A percentile compares a stretch with the other conserved stretches of the same genome.
Evolutionary conservation across 2,888 invertebrate genomes (phyloP).

Genomic region (Sesia bembeciformis): DNA sequence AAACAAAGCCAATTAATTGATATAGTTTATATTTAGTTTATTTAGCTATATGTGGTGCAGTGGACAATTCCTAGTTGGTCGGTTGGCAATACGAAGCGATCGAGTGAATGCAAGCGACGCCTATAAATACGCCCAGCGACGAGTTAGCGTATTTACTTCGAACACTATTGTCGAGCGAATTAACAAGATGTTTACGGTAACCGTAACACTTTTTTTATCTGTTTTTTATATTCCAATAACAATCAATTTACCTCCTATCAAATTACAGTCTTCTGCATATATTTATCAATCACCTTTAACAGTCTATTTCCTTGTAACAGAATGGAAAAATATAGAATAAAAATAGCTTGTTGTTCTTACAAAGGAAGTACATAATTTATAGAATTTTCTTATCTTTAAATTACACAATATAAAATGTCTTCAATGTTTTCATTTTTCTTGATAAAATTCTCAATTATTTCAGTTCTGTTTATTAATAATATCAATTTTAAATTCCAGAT

Average conservation of each 20-base stretch:
- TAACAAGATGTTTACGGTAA: constrained; percentile 48
- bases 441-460: neutral
- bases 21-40: too few relatives aligned
- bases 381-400: neutral
- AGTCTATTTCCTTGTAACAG: too few relatives aligned
- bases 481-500: constrained; percentile 7
- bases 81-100: constrained; percentile 36
- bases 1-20: too few relatives aligned
- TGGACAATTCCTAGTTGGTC: constrained; percentile 16
- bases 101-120: constrained; percentile 46
- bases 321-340: too few relatives aligned
- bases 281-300: too few relatives aligned
- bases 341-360: neutral
- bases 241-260: neutral
- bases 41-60: constrained; percentile 3
- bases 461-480: too few relatives aligned
- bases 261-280: too few relatives aligned
- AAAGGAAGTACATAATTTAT: neutral
- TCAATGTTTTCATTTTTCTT: neutral
- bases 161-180: constrained; percentile 37
- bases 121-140: constrained; percentile 49
- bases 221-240: neutral
- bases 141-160: constrained; percentile 24
- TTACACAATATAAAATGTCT: neutral
- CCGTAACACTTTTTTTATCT: neutral